Percentiles rank a stretch among this genome's conserved stretches.
These are phyloP conservation scores for Zaprionus nigranus DNA, from an alignment of 1,140 invertebrate genomes.

Conservation along the genomic window DNA sequence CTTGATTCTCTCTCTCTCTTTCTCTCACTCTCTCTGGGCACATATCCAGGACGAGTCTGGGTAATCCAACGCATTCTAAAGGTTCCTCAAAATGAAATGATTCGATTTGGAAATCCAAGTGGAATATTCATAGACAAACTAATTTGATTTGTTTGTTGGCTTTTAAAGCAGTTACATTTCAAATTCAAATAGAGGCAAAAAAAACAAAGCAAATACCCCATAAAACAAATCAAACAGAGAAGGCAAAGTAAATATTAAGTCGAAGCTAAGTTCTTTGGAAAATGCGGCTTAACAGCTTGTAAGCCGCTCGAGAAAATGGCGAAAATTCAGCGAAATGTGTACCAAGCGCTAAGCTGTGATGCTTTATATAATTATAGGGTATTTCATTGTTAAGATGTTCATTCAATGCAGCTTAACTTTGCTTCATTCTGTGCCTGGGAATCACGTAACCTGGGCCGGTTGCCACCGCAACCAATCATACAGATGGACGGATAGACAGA, in stretches of 20 bases:
- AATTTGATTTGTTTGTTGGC: slow-evolving; percentile 6
- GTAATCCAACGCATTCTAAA: too few species aligned
- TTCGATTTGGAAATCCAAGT: neutral
- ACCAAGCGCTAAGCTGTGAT: too few species aligned
- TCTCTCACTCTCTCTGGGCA: too few species aligned
- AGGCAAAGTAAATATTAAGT: too few species aligned
- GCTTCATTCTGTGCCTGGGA: slow-evolving; percentile 26
- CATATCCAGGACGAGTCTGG: neutral
- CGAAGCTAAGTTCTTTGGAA: neutral
- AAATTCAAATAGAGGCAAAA: neutral
- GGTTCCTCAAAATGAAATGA: neutral
- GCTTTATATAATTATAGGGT: slow-evolving; percentile 10
- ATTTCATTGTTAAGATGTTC: neutral
- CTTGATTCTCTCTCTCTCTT: neutral
- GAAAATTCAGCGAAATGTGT: too few species aligned
- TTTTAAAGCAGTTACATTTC: neutral
- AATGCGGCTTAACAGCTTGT: neutral
- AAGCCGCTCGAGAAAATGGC: too few species aligned
- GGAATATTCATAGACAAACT: slow-evolving; percentile 2
- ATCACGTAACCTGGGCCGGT: slow-evolving; percentile 66
- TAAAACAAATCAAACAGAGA: neutral
- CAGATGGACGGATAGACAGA: slow-evolving; percentile 24
- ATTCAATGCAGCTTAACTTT: slow-evolving; percentile 3
- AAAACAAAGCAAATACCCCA: neutral
- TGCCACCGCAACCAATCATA: slow-evolving; percentile 70